Conservation (phyloP, 2,797 vertebrate species). For the Eupleurogrammus muticus region DNA sequence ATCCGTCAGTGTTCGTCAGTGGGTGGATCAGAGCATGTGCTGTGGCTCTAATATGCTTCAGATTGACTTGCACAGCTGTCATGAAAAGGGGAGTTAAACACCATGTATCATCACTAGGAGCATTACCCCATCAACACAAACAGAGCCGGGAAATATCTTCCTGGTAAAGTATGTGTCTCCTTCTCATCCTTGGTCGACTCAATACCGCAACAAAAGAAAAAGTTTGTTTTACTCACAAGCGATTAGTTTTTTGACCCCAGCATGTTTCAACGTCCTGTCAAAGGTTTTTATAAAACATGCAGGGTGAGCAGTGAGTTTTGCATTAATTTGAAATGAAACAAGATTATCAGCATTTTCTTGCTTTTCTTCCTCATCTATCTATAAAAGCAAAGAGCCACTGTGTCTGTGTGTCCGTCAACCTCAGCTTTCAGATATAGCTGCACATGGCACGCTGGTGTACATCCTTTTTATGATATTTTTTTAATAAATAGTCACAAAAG, state of each 20-base stretch:
- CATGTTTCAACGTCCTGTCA: constrained; percentile 31
- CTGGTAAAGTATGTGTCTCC: not conserved
- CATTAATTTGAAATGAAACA: not conserved
- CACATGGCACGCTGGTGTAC: too few relatives aligned
- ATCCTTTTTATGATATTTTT: too few relatives aligned
- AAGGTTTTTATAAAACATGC: constrained; percentile 31
- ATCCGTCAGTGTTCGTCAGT: constrained; percentile 54
- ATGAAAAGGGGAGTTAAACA: constrained; percentile 14
- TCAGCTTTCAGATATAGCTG: too few relatives aligned
- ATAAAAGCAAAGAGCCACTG: too few relatives aligned
- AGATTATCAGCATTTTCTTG: too few relatives aligned
- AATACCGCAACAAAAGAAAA: constrained; percentile 1
- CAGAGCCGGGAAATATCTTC: constrained; percentile 6
- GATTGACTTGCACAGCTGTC: constrained; percentile 6
- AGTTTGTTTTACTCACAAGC: not conserved
- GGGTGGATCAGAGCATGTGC: constrained; percentile 48
- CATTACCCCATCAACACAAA: not conserved
- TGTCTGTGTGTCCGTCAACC: too few relatives aligned
- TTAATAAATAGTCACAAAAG: too few relatives aligned
- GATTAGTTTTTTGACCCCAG: constrained; percentile 6
- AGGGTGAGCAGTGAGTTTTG: constrained; percentile 11
- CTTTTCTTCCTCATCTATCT: too few relatives aligned
- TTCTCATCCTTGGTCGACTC: not conserved
- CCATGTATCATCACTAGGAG: constrained; percentile 3
- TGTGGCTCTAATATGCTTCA: constrained; percentile 28